Conservation (phyloP, 1,140 invertebrate genomes). For the Zophobas morio region DNA sequence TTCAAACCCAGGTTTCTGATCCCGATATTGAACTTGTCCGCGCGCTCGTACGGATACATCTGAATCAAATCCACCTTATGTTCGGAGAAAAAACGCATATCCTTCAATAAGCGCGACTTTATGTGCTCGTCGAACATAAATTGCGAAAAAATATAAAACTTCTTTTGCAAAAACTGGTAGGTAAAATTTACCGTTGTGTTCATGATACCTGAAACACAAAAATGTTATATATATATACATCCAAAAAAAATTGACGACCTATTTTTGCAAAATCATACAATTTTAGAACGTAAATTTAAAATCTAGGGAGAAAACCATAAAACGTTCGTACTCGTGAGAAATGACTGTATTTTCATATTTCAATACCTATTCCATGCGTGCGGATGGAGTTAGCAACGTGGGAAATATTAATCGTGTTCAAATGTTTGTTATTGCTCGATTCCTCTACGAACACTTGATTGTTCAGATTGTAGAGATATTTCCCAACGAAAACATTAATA, state of each 20-base stretch:
- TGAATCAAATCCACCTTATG: constrained; percentile 71
- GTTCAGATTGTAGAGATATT: constrained; percentile 97
- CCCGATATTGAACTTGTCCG: constrained; percentile 95
- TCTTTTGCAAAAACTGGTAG: constrained; percentile 95
- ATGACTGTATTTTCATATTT: too few species aligned
- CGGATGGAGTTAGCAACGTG: constrained; percentile 98
- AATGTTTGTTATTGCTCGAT: constrained; percentile 92
- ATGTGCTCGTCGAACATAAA: constrained; percentile 99
- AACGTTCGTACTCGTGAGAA: too few species aligned
- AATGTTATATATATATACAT: not conserved
- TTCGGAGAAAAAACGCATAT: constrained; percentile 83
- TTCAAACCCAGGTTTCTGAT: constrained; percentile 92
- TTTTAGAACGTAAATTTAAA: too few species aligned
- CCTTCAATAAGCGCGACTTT: constrained; percentile 94
- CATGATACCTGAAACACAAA: constrained; percentile 82
- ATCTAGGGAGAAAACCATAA: too few species aligned
- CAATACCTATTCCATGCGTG: constrained; percentile 89
- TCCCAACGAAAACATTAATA: constrained; percentile 95
- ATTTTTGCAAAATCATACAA: too few species aligned
- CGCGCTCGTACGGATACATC: constrained; percentile 88
- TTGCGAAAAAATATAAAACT: constrained; percentile 96
- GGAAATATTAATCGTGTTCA: constrained; percentile 96
- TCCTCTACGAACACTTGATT: constrained; percentile 97
- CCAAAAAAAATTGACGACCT: too few species aligned
- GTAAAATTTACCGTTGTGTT: constrained; percentile 98